Evolutionary conservation across 1,140 invertebrate genomes (phyloP).

Genomic region (Drosophila erecta): DNA sequence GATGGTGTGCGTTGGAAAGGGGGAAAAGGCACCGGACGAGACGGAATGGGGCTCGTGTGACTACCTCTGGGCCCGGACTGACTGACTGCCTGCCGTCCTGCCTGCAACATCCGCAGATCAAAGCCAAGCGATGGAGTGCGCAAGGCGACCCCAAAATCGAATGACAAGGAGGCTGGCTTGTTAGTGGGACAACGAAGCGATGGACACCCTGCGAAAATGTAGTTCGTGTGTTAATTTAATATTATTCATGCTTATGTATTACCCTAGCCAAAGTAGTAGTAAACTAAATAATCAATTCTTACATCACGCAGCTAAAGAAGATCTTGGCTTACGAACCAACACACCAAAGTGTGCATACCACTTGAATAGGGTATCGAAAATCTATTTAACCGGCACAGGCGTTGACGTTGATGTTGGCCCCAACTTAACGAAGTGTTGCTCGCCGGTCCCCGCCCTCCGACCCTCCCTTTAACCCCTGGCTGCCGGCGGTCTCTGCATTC

Average conservation of each 20-base stretch:
- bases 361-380: conserved; percentile 35
- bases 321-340: neutral
- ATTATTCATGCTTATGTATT: neutral
- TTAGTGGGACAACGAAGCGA: neutral
- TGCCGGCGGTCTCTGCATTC: conserved; percentile 41
- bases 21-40: neutral
- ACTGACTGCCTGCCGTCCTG: conserved; percentile 27
- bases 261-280: neutral
- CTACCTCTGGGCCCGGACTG: conserved; percentile 37
- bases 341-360: neutral
- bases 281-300: neutral
- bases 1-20: neutral
- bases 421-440: conserved; percentile 78
- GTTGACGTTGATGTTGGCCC: conserved; percentile 78
- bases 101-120: conserved; percentile 67
- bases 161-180: conserved; percentile 17
- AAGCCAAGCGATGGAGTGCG: conserved; percentile 57
- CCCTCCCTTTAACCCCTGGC: conserved; percentile 2
- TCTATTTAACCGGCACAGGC: conserved; percentile 79
- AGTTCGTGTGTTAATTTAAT: neutral
- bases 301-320: neutral
- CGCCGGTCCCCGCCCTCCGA: conserved; percentile 21
- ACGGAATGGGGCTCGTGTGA: conserved; percentile 25
- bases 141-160: conserved; percentile 50
- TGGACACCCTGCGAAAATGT: conserved; percentile 1